Conservation (phyloP, 30 jellyfish, hydroid and myxozoan species). For the Morbakka virulenta region DNA sequence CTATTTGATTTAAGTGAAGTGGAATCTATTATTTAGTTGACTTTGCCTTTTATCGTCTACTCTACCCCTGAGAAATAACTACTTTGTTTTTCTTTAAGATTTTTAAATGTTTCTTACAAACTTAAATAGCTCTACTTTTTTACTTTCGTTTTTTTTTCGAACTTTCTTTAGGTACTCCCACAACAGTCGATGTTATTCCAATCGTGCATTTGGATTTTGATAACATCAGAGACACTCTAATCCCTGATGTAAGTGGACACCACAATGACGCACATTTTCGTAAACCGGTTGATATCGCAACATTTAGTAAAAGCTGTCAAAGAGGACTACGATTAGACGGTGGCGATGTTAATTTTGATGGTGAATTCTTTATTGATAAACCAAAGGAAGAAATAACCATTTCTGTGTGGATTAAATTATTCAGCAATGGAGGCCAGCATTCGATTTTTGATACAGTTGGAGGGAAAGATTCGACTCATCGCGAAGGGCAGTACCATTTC, state of each 20-base stretch:
- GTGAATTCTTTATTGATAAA: slow-evolving; percentile 90
- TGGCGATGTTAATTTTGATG: slow-evolving; percentile 91
- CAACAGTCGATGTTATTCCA: slow-evolving; percentile 79
- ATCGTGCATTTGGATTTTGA: slow-evolving; percentile 87
- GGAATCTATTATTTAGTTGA: neutral
- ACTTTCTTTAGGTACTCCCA: slow-evolving; percentile 31
- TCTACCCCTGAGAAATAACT: too few relatives aligned
- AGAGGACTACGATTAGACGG: slow-evolving; percentile 92
- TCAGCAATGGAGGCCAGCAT: slow-evolving; percentile 98
- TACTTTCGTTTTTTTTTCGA: neutral
- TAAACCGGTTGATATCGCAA: slow-evolving; percentile 84
- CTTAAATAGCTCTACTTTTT: neutral
- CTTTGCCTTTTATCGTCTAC: neutral
- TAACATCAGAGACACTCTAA: slow-evolving; percentile 75
- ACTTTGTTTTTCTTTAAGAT: neutral
- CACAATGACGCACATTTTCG: slow-evolving; percentile 92
- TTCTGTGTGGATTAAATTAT: slow-evolving; percentile 89
- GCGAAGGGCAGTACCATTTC: slow-evolving; percentile 86
- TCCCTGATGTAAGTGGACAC: slow-evolving; percentile 98
- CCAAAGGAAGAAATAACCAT: slow-evolving; percentile 86
- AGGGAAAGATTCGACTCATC: slow-evolving; percentile 81
- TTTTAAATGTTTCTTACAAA: neutral
- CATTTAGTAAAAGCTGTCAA: slow-evolving; percentile 88
- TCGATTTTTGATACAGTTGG: slow-evolving; percentile 95
- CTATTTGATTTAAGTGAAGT: too few relatives aligned